Evolutionary conservation across 2,113 vertebrate species (phyloP).

Genomic region (Pterocles orientalis): DNA sequence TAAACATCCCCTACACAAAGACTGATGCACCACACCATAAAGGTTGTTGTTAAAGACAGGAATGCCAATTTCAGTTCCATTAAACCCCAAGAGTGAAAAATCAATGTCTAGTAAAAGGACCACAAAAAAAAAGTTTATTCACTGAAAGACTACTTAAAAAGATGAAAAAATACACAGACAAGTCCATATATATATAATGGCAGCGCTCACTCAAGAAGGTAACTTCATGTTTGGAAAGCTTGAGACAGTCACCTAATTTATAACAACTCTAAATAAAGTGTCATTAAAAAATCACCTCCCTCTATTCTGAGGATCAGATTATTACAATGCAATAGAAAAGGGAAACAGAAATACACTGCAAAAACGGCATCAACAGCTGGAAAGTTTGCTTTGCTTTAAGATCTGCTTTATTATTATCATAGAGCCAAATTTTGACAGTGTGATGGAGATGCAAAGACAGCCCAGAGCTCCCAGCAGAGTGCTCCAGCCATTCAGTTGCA

Average conservation of each 20-base stretch:
- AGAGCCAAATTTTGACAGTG: not conserved
- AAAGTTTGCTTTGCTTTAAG: not conserved
- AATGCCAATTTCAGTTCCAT: not conserved
- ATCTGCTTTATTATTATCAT: not conserved
- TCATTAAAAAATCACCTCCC: not conserved
- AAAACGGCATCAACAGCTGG: not conserved
- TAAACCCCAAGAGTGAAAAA: not conserved
- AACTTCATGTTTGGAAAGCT: not conserved
- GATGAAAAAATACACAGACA: not conserved
- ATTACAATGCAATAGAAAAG: not conserved
- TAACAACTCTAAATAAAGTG: not conserved
- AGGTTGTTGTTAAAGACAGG: not conserved
- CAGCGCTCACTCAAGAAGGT: not conserved
- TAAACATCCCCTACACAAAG: not conserved
- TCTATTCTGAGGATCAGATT: not conserved
- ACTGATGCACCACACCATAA: not conserved
- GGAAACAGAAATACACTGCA: not conserved
- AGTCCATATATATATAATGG: not conserved
- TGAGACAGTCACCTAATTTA: not conserved
- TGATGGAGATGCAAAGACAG: not conserved
- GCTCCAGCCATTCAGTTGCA: not conserved
- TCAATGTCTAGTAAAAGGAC: not conserved
- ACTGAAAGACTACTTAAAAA: not conserved
- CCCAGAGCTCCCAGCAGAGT: not conserved
- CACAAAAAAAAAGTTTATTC: not conserved